Conservation (phyloP, 2,113 vertebrate species). For the Pseudolaguvia tuberculata region DNA sequence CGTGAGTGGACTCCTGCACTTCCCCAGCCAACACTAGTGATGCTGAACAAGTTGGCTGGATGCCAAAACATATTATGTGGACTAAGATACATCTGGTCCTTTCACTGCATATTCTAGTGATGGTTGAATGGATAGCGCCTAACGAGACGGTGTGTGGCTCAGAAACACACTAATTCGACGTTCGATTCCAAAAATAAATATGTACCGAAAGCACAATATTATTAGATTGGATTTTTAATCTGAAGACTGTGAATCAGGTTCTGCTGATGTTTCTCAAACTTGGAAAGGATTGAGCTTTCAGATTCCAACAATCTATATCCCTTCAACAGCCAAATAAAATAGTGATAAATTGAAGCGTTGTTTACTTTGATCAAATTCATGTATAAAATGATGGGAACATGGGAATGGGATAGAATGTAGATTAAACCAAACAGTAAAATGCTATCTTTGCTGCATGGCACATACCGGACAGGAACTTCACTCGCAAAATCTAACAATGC, state of each 20-base stretch:
- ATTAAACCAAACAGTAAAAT: constrained; percentile 24
- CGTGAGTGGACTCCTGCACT: constrained; percentile 31
- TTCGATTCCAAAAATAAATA: constrained; percentile 53
- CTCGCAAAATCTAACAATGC: constrained; percentile 27
- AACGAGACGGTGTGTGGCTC: constrained; percentile 55
- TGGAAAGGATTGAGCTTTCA: constrained; percentile 32
- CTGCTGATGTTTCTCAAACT: constrained; percentile 21
- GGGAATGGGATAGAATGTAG: constrained; percentile 18
- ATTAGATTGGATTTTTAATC: constrained; percentile 56
- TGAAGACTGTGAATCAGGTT: constrained; percentile 27
- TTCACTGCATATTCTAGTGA: constrained; percentile 36
- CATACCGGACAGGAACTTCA: constrained; percentile 33
- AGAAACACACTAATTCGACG: constrained; percentile 46
- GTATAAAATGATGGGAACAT: constrained; percentile 4
- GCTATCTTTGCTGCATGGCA: constrained; percentile 23
- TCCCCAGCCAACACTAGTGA: constrained; percentile 50
- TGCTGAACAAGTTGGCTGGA: constrained; percentile 57
- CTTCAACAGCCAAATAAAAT: constrained; percentile 37
- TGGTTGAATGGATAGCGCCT: constrained; percentile 49
- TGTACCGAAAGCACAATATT: constrained; percentile 56
- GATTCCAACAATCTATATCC: constrained; percentile 13
- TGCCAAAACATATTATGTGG: constrained; percentile 52
- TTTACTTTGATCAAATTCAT: constrained; percentile 8
- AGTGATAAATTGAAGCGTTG: constrained; percentile 13
- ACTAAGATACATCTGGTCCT: constrained; percentile 32